Base-by-base conservation (phyloP, 2,113 vertebrate genomes). In the Mustela lutreola region DNA sequence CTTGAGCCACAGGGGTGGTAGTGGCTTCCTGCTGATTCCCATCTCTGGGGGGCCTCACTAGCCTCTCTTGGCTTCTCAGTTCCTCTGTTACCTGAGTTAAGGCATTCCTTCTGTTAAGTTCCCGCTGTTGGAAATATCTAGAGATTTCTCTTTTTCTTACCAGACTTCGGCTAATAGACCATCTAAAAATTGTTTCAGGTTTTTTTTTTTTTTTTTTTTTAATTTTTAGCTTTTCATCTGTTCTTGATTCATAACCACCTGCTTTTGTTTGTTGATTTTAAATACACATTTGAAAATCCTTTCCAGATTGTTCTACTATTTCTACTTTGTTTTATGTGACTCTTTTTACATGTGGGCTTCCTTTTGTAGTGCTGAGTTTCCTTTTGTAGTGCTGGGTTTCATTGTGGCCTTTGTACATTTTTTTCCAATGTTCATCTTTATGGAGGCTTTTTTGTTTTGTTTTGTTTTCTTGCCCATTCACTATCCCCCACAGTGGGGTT, bases 221-320 rank as follows among this genome's bases (percentile, higher is more conserved):
- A 62, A 76, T 86, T 93, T 42, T 48, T 82, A 83, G 60, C 50
- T 26, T 95, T 80, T 80, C 71, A 63, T 96, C 50, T 96, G 58
- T 94, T 89, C 73, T 83, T 94, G 90, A 95, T 81, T 95, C 81
- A 63, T 85, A 94, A 62, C 48, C 39, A 92, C 75, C 39, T 97
- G 65, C 60, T 96, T 96, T 92, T 76, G 79, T 94, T 97, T 81
- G 83, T 94, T 97, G 94, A 78, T 81, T 97, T 94, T 87, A 82
- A 96, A 79, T 92, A 62, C 33, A 89, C 56, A 80, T 73, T 94
- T 97, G 10, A n/a, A 89, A 96, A 87, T 92, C 56, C 78, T 94
- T 96, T 67, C 84, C 80, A 89, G 62, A 62, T 73, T 94, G 83
- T 58, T 83, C 67, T 95, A 39, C 87, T 71, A 67, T 73, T 92